These are phyloP conservation scores for Serinus canaria DNA, from an alignment of 2,113 vertebrate species.

Conservation along the genomic window DNA sequence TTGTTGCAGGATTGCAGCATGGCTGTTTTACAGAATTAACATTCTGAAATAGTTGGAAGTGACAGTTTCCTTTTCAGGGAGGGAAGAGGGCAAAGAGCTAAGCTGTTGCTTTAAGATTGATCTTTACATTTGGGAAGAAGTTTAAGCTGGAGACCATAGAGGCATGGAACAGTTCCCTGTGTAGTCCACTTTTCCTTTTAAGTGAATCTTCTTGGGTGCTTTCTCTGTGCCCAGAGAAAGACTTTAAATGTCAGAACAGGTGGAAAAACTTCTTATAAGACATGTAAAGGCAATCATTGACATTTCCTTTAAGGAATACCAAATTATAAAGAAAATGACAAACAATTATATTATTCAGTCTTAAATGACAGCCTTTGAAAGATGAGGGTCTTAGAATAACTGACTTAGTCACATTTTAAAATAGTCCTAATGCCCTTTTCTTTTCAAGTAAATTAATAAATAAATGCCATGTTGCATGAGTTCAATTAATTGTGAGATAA, in stretches of 20 bases:
- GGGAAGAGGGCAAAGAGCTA: constrained; percentile 21
- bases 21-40: constrained; percentile 60
- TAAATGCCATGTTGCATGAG: constrained; percentile 18
- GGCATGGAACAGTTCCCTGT: neutral
- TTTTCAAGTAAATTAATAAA: constrained; percentile 18
- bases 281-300: neutral
- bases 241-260: neutral
- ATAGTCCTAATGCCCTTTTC: neutral
- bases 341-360: neutral
- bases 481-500: constrained; percentile 40
- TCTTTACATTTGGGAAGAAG: neutral
- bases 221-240: neutral
- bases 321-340: neutral
- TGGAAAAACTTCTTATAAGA: neutral
- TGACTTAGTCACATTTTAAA: neutral
- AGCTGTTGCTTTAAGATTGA: neutral
- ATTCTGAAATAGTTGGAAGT: constrained; percentile 68
- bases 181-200: neutral
- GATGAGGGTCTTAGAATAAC: neutral
- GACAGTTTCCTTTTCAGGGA: constrained; percentile 64
- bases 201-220: neutral
- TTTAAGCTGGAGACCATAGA: neutral
- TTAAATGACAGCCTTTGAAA: neutral
- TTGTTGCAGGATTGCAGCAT: constrained; percentile 53
- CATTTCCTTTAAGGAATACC: neutral